Conservation (phyloP, 2,113 vertebrate species). For the Crocuta crocuta region DNA sequence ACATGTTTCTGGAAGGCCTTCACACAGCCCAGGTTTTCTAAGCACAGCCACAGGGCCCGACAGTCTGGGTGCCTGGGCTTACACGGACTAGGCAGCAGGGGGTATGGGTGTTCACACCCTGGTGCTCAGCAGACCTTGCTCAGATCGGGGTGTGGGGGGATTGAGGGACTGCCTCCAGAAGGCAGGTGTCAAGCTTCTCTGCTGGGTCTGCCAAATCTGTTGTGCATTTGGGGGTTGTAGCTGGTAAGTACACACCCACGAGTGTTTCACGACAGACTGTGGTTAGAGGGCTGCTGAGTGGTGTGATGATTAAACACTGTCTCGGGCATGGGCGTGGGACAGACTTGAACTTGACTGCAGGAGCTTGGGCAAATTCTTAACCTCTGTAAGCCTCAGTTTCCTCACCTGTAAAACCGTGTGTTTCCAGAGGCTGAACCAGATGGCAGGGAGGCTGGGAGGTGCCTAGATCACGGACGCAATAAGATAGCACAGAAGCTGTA, state of each 20-base stretch:
- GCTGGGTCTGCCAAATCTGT: neutral
- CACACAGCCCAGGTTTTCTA: neutral
- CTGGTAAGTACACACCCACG: neutral
- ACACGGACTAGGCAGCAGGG: fast-evolving
- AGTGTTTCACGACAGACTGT: neutral
- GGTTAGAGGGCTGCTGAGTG: neutral
- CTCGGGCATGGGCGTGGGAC: neutral
- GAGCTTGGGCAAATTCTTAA: slow-evolving; percentile 3
- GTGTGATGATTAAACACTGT: neutral
- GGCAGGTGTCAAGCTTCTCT: neutral
- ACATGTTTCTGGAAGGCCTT: neutral
- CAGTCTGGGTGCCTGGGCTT: neutral
- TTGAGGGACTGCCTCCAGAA: neutral
- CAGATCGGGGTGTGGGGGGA: too few relatives aligned
- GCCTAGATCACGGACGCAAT: neutral
- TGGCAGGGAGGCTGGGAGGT: neutral
- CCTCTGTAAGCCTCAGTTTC: slow-evolving; percentile 1
- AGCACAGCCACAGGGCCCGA: neutral
- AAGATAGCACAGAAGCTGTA: neutral
- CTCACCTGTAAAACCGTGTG: neutral
- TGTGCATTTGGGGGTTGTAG: neutral
- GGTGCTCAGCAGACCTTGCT: neutral
- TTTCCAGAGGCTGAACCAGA: neutral
- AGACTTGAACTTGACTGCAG: neutral
- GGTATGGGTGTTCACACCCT: neutral